Evolutionary conservation across 2,113 vertebrate species (phyloP), one percentile per base, ranked within the genome.

Genomic region (Ameiurus melas): DNA sequence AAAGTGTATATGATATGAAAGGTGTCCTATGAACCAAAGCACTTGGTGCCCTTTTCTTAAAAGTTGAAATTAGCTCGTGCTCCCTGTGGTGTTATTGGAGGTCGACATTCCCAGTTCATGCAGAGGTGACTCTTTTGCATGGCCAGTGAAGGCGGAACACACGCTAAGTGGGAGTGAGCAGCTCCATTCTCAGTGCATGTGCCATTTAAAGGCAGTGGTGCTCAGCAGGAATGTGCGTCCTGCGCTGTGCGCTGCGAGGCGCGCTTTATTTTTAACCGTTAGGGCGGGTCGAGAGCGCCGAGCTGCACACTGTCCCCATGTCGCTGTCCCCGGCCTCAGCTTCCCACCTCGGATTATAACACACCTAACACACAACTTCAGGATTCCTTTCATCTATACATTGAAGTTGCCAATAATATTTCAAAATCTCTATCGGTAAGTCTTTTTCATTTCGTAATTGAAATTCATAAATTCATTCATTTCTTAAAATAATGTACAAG

Each of bases 221-320:
- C 90, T 89, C 82, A 92, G 89, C 89, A 93, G 95, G 95, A 96
- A 96, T 96, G 95, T 92, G 58, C 91, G 92, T 93, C 91, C 93
- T 90, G 91, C 92, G 91, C 93, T 90, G 90, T 84, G 89, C 93
- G 91, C 92, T 85, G 89, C 82, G 77, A 91, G 91, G 92, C 93
- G 93, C 89, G 91, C 94, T 92, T 96, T 96, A 95, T 95, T 96
- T 96, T 96, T 96, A 96, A 95, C 94, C 91, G 93, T 78, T 92
- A 86, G 95, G 95, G 95, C 92, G 95, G 95, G 95, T 93, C 94
- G 91, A 57, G 90, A 88, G 51, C 88, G 92, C 91, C 92, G 83
- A 92, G 87, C 90, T 89, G 87, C 93, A 89, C 87, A 87, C 83
- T 89, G 90, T 90, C 84, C 75, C 81, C 70, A 86, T 89, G 86